Evolutionary conservation across 2,797 vertebrate species (phyloP), one percentile per base, ranked within the genome.

Genomic region (Staurois parvus): DNA sequence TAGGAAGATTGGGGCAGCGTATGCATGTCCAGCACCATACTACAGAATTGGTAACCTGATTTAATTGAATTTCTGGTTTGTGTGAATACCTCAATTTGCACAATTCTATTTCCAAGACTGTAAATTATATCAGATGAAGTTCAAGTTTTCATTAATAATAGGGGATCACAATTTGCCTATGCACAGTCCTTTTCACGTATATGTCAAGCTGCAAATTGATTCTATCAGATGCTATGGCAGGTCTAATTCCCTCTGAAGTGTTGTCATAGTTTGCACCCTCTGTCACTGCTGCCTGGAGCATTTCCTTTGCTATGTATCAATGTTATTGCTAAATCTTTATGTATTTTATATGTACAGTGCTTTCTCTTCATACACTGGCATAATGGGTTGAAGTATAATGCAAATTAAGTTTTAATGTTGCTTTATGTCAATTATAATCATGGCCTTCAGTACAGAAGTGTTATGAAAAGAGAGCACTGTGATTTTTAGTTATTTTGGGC

Each of bases 281-380:
- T 68, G 4, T n/a, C 64, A 67, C 28, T 67, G 28, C 28, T 28
- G 66, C 66, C 28, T 28, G 30, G 17, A 68, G 19, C 66, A 68
- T 26, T 28, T 68, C 19, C 66, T 30, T 32, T 68, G 66, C 30
- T 68, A 28, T 68, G 66, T 28, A 68, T 32, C 26, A 13, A 13
- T 68, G 66, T 68, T 30, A 30, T 30, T 28, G 30, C 30, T 68
- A 32, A 32, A 68, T 30, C 26, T 28, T 13, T 68, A 28, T 68
- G 66, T 68, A 70, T 79, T 88, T 85, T 40, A 72, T 59, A 89
- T 59, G 21, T 59, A 45, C 42, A 45, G 52, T 59, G 52, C 8
- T 24, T 24, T 59, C 52, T 59, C 21, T 59, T 59, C 52, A 59
- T 59, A 59, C 21, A 59, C 52, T 24, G 52, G 17, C 19, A 52